Percentiles rank a stretch among this genome's conserved stretches.
Evolutionary conservation across 1,140 invertebrate species (phyloP).

Genomic region (Steinernema feltiae): DNA sequence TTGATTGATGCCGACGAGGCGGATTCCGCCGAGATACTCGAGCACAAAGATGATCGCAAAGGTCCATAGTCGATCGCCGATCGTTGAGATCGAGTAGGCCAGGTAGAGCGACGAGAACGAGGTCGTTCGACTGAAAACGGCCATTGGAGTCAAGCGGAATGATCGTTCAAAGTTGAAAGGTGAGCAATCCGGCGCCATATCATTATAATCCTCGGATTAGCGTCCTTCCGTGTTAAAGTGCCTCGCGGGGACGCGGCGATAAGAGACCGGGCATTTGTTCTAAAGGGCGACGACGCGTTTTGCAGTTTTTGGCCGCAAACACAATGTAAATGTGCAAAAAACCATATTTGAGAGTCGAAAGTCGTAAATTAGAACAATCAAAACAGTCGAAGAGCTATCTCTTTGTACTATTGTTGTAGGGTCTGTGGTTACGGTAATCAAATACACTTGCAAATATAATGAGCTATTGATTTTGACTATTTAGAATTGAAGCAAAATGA

Average conservation of each 20-base stretch:
- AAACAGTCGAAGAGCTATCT: no score
- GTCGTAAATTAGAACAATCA: no score
- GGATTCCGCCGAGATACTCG: background rate
- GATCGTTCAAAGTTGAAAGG: constrained; percentile 11
- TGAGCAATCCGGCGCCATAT: background rate
- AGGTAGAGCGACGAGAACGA: background rate
- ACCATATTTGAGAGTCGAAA: no score
- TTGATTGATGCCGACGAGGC: background rate
- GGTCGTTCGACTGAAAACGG: background rate
- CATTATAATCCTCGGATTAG: background rate
- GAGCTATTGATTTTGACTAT: no score
- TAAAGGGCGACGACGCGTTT: no score
- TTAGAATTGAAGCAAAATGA: no score
- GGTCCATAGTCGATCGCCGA: constrained; percentile 1
- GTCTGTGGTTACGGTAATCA: no score
- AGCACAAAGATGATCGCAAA: background rate
- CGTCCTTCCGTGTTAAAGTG: background rate
- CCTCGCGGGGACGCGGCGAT: background rate
- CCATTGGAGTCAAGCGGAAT: background rate
- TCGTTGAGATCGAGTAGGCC: background rate
- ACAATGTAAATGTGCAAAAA: no score
- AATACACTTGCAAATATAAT: no score
- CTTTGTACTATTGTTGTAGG: no score
- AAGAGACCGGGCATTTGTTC: no score
- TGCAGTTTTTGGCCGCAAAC: no score